A percentile compares a stretch with the other conserved stretches of the same genome.
phyloP scores from a whole-genome alignment of 2,113 vertebrate genomes.

The Peromyscus maniculatus region DNA sequence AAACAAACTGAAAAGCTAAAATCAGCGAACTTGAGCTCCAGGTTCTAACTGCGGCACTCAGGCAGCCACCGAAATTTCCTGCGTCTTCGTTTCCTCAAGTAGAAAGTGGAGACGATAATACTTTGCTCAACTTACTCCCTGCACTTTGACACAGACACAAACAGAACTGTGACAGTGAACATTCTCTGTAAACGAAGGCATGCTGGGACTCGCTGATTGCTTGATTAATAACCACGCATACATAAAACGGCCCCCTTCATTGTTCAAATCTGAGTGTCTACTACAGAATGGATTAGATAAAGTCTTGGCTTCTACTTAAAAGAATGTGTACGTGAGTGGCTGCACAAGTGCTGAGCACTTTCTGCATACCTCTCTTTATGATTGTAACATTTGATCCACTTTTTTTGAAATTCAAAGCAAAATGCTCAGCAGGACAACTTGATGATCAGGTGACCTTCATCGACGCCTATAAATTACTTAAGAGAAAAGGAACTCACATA shows the following conservation, averaged over 20 bases:
- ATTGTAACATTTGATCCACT: slow-evolving; percentile 14
- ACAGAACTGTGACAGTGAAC: neutral
- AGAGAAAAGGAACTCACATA: neutral
- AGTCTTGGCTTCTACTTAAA: neutral
- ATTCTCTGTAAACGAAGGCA: neutral
- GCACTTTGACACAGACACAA: slow-evolving; percentile 10
- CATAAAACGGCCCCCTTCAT: neutral
- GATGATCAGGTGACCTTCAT: neutral
- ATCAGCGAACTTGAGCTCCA: neutral
- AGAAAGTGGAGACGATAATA: neutral
- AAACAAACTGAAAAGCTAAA: neutral
- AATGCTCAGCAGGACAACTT: neutral
- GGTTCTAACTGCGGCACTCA: neutral
- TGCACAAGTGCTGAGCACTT: neutral
- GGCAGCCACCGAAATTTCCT: neutral
- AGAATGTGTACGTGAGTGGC: neutral
- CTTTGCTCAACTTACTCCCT: neutral
- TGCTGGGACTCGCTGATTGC: neutral
- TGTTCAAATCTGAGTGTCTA: slow-evolving; percentile 1
- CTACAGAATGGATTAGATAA: neutral
- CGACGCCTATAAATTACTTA: neutral
- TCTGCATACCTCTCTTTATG: neutral
- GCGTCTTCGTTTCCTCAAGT: neutral
- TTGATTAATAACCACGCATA: neutral
- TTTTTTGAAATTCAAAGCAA: slow-evolving; percentile 43